Evolutionary conservation across 2,797 vertebrate species (phyloP), one percentile per base, ranked within the genome.

Genomic region (Margarornis squamiger): DNA sequence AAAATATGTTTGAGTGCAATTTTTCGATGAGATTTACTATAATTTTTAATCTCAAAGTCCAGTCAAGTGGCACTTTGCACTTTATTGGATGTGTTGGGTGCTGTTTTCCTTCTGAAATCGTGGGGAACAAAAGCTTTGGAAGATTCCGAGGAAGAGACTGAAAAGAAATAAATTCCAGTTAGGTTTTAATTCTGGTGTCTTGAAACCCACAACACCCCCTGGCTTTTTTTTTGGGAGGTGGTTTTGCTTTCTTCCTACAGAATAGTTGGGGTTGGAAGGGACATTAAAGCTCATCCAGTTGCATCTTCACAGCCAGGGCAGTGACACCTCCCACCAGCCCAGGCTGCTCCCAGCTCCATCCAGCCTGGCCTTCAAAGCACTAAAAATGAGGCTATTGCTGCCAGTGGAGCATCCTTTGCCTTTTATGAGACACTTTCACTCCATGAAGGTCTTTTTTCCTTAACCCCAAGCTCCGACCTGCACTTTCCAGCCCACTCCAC

Each of bases 31-130:
- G 30, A 23, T 43, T 32, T 12, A 7, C 23, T 12, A 7, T 43
- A 1, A 26, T 46, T 46, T 65, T 65, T 46, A 34, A 34, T 19
- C 63, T 34, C 23, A 6, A n/a, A 24, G 41, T 18, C 16, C 63
- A 65, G 63, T 8, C 23, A 24, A 14, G 4, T 13, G 14, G 8
- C 29, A 9, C 21, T 41, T 32, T 6, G 58, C 18, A 2, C 46
- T 43, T 18, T 17, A 15, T 16, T 36, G 51, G 39, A 43, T 2
- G 3, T 14, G 41, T 49, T 2, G 5, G 73, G 45, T 0, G 1
- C 10, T 67, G 32, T 21, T 84, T 86, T 27, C 6, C 1, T 49
- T 76, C 54, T 5, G 36, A 58, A 83, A n/a, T 11, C 38, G 41
- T 3, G 14, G 29, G 61, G 82, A 67, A 26, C 6, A 29, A 63